These are phyloP conservation scores for Sylvicapra grimmia DNA, from an alignment of 2,113 vertebrate genomes.

Conservation along the genomic window DNA sequence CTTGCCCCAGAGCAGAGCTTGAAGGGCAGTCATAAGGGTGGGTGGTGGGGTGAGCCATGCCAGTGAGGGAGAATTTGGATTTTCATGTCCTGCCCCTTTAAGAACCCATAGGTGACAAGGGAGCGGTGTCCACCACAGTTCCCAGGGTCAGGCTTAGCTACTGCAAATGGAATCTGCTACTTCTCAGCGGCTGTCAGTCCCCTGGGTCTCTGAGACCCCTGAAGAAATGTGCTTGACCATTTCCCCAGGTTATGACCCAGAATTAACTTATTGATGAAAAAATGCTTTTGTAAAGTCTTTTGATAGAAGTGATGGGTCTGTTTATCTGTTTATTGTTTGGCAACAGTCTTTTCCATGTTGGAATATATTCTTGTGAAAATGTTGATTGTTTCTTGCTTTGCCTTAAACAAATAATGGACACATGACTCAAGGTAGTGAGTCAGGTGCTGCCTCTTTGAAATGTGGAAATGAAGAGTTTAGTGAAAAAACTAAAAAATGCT, in stretches of 20 bases:
- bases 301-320: background rate
- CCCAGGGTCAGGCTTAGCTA: slow-evolving; percentile 62
- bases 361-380: background rate
- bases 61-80: background rate
- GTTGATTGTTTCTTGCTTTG: background rate
- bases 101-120: slow-evolving; percentile 34
- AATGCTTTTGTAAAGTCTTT: background rate
- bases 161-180: slow-evolving; percentile 65
- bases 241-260: background rate
- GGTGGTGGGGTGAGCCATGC: background rate
- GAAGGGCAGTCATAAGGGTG: background rate
- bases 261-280: background rate
- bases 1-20: background rate
- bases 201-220: slow-evolving; percentile 27
- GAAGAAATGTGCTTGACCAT: background rate
- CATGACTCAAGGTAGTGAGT: background rate
- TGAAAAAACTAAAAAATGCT: background rate
- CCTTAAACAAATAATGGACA: background rate
- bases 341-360: background rate
- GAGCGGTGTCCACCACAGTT: background rate
- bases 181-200: slow-evolving; percentile 13
- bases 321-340: background rate
- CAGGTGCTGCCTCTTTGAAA: background rate
- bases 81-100: slow-evolving; percentile 33
- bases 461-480: background rate